Percentiles rank a stretch among this genome's conserved stretches.
phyloP scores from a whole-genome alignment of 2,113 vertebrate species.

The Gnathonemus longibarbis region DNA sequence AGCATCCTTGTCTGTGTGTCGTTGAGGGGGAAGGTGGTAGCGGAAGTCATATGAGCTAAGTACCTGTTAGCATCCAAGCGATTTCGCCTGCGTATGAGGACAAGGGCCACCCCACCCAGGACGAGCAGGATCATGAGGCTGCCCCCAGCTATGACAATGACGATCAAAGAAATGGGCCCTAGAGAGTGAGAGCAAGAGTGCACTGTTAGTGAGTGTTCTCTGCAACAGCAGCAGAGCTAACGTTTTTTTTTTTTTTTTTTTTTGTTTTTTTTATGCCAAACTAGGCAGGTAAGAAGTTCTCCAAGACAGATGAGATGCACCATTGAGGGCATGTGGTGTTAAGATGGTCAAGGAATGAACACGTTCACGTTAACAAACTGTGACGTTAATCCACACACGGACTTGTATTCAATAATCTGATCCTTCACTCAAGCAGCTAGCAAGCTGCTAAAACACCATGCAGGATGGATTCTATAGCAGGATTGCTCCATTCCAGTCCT shows the following conservation, averaged over 20 bases:
- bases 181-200: not conserved
- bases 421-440: not conserved
- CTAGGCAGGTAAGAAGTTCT: not conserved
- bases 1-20: not conserved
- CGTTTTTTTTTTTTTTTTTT: no score
- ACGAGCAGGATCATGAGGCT: not conserved
- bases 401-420: not conserved
- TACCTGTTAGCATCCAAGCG: not conserved
- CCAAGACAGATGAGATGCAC: not conserved
- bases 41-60: not conserved
- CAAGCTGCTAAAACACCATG: not conserved
- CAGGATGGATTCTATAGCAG: not conserved
- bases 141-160: not conserved
- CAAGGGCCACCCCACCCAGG: not conserved
- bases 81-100: not conserved
- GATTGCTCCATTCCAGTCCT: not conserved
- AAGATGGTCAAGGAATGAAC: not conserved
- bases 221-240: not conserved
- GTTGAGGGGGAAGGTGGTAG: not conserved
- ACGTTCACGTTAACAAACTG: not conserved
- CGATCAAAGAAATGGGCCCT: not conserved
- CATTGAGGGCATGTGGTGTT: not conserved
- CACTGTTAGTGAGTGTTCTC: not conserved
- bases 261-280: not conserved
- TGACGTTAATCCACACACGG: not conserved